Base-by-base conservation (phyloP, 2,888 invertebrate species). In the Hydrotaea cyrtoneurina region DNA sequence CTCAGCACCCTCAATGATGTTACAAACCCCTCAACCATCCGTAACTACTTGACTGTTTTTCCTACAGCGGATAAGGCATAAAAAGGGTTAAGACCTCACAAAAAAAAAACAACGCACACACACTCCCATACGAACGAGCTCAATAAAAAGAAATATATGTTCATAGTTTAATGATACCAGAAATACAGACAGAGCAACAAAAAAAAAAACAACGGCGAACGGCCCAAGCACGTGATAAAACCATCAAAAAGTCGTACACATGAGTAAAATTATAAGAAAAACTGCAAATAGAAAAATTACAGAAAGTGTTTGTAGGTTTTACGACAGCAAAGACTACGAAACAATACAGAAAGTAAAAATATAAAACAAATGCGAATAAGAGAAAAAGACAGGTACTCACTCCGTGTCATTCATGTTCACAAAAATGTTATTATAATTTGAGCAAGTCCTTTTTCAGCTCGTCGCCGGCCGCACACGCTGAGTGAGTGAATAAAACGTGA, bases 91-190 rank as follows among this genome's bases (percentile, higher is more conserved):
- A 69, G 69, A 5, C 17, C 31, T n/a, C 19, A 26, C 8, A 17
- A 69, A 57, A n/a, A 50, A 21, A 21, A 78, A 64, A 46, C 3
- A 5, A 21, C 17, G 13, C 19, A 19, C 39, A 59, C 59, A 15
- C 7, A 31, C 31, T n/a, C n/a, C 2, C 39, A 39, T n/a, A 62
- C 57, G 75, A 77, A 85, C 69, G 79, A 85, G 78, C 73, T 73
- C 69, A 66, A 85, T 85, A 82, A 82, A 84, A 80, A 78, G 10
- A 39, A 66, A 66, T 59, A 82, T 85, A 82, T 77, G 82, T 79
- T 82, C 77, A 85, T 77, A 74, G 72, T 85, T 82, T 74, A 80
- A 80, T 73, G 76, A 79, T 74, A 59, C n/a, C 19, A 39, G 7
- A n/a, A 57, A 36, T 8, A 21, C 36, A n/a, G 43, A 21, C 23